phyloP scores from a whole-genome alignment of 1,140 invertebrate species.

The Subanguina moxae region DNA sequence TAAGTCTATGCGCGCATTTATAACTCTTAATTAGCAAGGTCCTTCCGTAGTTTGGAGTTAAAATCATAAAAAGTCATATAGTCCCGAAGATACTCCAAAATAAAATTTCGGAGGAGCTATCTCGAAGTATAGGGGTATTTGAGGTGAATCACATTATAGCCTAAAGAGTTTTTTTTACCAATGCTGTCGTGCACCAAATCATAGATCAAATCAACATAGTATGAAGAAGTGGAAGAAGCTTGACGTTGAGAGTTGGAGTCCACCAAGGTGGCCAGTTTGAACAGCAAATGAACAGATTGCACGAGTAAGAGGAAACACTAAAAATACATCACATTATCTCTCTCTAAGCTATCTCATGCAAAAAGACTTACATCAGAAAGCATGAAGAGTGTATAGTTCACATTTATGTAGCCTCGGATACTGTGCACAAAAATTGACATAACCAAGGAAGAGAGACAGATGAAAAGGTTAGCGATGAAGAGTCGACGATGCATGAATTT shows the following conservation, averaged over 20 bases:
- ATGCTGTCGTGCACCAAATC: constrained; percentile 40
- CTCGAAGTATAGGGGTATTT: too few relatives aligned
- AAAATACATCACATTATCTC: constrained; percentile 21
- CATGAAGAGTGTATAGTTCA: constrained; percentile 38
- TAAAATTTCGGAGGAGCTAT: too few relatives aligned
- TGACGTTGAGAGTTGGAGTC: constrained; percentile 36
- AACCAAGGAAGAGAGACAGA: constrained; percentile 20
- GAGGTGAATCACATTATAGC: too few relatives aligned
- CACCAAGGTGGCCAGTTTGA: constrained; percentile 28
- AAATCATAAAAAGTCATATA: too few relatives aligned
- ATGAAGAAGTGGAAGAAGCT: constrained; percentile 17
- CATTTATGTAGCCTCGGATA: constrained; percentile 22
- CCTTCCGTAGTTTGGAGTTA: too few relatives aligned
- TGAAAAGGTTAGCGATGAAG: constrained; percentile 33
- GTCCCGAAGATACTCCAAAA: too few relatives aligned
- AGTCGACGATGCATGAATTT: constrained; percentile 20
- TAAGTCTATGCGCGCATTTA: too few relatives aligned
- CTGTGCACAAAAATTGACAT: constrained; percentile 35
- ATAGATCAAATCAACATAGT: constrained; percentile 34
- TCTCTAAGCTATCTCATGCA: not conserved
- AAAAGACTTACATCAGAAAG: constrained; percentile 29
- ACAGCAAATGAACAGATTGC: constrained; percentile 37
- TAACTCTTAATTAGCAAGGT: too few relatives aligned
- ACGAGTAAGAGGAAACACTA: constrained; percentile 32
- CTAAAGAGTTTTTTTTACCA: too few relatives aligned